Evolutionary conservation across 2,113 vertebrate genomes (phyloP).

Genomic region (Scomber colias): DNA sequence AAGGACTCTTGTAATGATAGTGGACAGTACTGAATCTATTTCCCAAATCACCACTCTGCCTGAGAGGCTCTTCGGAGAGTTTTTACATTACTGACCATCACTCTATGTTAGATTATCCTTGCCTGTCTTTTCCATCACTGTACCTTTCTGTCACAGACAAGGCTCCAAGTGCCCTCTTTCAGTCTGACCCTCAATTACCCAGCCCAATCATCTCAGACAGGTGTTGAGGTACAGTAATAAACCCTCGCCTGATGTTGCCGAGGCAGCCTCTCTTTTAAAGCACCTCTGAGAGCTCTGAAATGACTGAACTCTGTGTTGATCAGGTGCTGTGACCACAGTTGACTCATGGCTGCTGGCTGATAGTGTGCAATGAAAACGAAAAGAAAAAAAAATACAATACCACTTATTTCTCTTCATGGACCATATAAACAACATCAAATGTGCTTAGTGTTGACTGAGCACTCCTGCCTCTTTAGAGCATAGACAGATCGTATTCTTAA

Average conservation of each 20-base stretch:
- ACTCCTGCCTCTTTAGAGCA: neutral
- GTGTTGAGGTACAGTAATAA: conserved; percentile 79
- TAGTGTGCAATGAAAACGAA: conserved; percentile 32
- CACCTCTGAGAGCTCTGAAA: conserved; percentile 65
- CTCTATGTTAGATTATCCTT: conserved; percentile 64
- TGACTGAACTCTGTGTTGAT: conserved; percentile 66
- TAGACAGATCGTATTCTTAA: conserved; percentile 3
- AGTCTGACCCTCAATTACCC: conserved; percentile 80
- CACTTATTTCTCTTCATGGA: conserved; percentile 25
- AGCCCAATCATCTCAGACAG: conserved; percentile 78
- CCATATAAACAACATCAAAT: conserved; percentile 14
- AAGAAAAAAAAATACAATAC: conserved; percentile 6
- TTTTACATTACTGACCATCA: conserved; percentile 74
- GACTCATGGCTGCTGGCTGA: conserved; percentile 59
- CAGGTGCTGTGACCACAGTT: conserved; percentile 68
- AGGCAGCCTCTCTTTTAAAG: conserved; percentile 67
- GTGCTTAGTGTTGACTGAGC: conserved; percentile 1
- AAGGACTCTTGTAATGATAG: conserved; percentile 54
- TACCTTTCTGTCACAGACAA: conserved; percentile 64
- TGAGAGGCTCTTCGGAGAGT: conserved; percentile 55
- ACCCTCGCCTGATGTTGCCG: conserved; percentile 57
- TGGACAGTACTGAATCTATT: conserved; percentile 54
- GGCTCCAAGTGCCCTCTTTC: conserved; percentile 67
- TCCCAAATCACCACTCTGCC: conserved; percentile 62
- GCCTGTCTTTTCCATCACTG: conserved; percentile 66